Conservation (phyloP, 2,113 vertebrate genomes). For the Pelecanus crispus region DNA sequence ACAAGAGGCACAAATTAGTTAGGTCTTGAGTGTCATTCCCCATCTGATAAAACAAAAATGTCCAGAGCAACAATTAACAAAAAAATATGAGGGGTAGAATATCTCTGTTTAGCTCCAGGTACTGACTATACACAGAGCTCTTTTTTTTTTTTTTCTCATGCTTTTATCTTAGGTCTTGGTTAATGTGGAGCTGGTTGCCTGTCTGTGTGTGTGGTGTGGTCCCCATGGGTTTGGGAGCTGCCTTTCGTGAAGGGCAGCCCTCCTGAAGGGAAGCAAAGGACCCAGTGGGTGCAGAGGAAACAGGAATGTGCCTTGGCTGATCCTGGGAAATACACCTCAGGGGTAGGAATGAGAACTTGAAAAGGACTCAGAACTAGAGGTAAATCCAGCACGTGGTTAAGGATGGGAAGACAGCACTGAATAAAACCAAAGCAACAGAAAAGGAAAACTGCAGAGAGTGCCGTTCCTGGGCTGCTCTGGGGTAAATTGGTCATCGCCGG, state of each 20-base stretch:
- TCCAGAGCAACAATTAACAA: slow-evolving; percentile 26
- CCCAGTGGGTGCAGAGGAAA: background rate
- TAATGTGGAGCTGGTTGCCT: background rate
- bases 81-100: background rate
- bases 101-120: background rate
- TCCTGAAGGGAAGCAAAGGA: background rate
- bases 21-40: slow-evolving; percentile 17
- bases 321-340: background rate
- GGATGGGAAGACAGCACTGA: background rate
- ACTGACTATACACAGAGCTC: background rate
- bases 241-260: background rate
- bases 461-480: background rate
- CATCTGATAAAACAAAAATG: slow-evolving; percentile 62
- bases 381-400: background rate
- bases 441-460: background rate
- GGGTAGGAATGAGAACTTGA: background rate
- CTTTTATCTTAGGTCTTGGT: background rate
- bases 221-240: rapidly evolving
- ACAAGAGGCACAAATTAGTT: slow-evolving; percentile 10
- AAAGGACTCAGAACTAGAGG: background rate
- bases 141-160: background rate
- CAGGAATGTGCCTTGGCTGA: background rate
- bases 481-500: background rate
- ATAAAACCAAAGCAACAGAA: background rate
- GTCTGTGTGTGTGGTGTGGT: background rate